Evolutionary conservation across 2,113 vertebrate species (phyloP).

Genomic region (Gambusia affinis): DNA sequence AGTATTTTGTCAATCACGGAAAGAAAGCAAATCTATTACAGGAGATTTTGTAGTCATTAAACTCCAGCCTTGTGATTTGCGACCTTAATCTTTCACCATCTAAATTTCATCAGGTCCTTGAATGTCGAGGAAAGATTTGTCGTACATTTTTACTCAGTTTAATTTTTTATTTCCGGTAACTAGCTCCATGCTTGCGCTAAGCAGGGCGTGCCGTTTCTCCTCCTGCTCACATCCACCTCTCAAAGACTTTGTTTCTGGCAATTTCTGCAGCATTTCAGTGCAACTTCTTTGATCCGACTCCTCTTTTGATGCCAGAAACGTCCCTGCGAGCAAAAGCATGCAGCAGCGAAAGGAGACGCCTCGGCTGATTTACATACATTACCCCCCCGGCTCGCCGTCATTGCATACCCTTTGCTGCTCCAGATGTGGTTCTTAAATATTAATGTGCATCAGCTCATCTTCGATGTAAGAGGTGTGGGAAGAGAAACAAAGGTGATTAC

Average conservation of each 20-base stretch:
- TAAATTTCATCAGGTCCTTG: not conserved
- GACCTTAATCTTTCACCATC: not conserved
- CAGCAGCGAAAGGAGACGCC: constrained; percentile 14
- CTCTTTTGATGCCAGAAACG: constrained; percentile 30
- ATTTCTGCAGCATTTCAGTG: constrained; percentile 29
- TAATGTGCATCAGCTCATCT: constrained; percentile 39
- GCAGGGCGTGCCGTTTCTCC: not conserved
- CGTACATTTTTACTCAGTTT: too few species aligned
- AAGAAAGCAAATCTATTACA: not conserved
- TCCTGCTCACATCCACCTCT: not conserved
- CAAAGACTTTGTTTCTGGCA: not conserved
- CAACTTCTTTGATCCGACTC: constrained; percentile 41
- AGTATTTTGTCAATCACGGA: not conserved
- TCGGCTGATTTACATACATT: constrained; percentile 51
- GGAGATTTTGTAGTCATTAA: not conserved
- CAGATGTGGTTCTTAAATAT: constrained; percentile 49
- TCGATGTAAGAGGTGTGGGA: constrained; percentile 48
- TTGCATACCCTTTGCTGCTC: constrained; percentile 21
- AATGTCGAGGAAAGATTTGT: too few species aligned
- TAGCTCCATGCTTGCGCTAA: not conserved
- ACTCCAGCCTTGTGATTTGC: not conserved
- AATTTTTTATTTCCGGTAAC: not conserved
- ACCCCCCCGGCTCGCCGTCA: not conserved
- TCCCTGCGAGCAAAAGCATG: constrained; percentile 11
- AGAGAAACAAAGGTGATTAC: constrained; percentile 3